Evolutionary conservation across 2,888 invertebrate genomes (phyloP).

Genomic region (Nebria salina): DNA sequence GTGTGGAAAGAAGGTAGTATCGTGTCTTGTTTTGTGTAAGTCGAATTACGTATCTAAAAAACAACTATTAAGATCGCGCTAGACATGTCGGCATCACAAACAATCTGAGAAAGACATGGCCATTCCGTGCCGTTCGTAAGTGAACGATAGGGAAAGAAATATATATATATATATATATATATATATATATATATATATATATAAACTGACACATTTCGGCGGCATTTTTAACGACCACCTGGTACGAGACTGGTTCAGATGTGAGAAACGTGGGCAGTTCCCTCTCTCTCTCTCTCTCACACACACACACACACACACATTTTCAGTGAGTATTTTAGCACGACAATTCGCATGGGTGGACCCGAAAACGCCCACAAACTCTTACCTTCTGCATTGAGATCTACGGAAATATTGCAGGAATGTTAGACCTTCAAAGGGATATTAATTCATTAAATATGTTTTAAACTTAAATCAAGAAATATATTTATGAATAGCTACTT

Average conservation of each 20-base stretch:
- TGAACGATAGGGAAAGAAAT: not conserved
- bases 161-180: slow-evolving; percentile 2
- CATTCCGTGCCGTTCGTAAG: not conserved
- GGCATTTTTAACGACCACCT: slow-evolving; percentile 21
- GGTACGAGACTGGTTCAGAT: slow-evolving; percentile 21
- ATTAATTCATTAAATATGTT: slow-evolving; percentile 2
- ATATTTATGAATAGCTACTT: not conserved
- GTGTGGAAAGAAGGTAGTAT: slow-evolving; percentile 19
- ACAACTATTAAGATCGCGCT: not conserved
- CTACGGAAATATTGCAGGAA: slow-evolving; percentile 15
- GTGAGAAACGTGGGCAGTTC: slow-evolving; percentile 16
- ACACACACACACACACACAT: too few relatives aligned
- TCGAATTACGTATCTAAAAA: not conserved
- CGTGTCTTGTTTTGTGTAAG: not conserved
- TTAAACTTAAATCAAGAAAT: not conserved
- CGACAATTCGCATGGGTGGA: slow-evolving; percentile 19
- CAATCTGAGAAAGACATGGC: not conserved
- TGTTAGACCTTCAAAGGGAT: not conserved
- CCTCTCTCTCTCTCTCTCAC: too few relatives aligned
- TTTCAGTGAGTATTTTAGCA: not conserved
- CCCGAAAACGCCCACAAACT: slow-evolving; percentile 25
- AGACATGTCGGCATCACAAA: slow-evolving; percentile 15
- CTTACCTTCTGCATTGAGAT: slow-evolving; percentile 10
- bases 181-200: not conserved
- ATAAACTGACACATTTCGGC: slow-evolving; percentile 2